Evolutionary conservation across 1,140 invertebrate genomes (phyloP).

Genomic region (Cydia pomonella): DNA sequence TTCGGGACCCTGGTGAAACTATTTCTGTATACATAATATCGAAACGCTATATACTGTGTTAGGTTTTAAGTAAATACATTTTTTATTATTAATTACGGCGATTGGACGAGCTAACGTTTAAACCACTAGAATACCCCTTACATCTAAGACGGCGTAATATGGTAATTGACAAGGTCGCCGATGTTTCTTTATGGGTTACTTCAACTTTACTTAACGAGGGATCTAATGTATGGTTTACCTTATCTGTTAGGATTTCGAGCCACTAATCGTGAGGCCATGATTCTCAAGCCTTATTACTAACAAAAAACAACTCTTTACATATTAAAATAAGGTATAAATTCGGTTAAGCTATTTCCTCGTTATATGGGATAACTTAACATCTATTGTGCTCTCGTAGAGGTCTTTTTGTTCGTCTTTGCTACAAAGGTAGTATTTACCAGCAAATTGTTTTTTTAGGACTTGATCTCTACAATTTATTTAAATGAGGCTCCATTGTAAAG

Average conservation of each 20-base stretch:
- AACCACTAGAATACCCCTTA: not conserved
- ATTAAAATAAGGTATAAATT: not conserved
- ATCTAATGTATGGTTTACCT: not conserved
- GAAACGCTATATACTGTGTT: too few species aligned
- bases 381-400: not conserved
- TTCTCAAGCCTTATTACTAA: not conserved
- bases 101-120: too few species aligned
- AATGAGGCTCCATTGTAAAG: not conserved
- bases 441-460: not conserved
- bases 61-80: too few species aligned
- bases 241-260: not conserved
- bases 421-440: not conserved
- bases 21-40: too few species aligned
- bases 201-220: slow-evolving; percentile 23
- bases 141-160: slow-evolving; percentile 19
- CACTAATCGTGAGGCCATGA: not conserved
- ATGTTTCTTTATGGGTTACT: slow-evolving; percentile 13
- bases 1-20: too few species aligned
- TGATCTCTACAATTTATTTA: not conserved
- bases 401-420: slow-evolving; percentile 2
- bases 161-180: slow-evolving; percentile 16
- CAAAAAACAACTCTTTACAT: not conserved
- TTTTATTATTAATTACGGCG: too few species aligned
- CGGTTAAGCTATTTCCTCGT: not conserved
- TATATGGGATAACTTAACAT: slow-evolving; percentile 1